These are phyloP conservation scores for Pavo muticus DNA, from an alignment of 2,113 vertebrate species.

Conservation along the genomic window DNA sequence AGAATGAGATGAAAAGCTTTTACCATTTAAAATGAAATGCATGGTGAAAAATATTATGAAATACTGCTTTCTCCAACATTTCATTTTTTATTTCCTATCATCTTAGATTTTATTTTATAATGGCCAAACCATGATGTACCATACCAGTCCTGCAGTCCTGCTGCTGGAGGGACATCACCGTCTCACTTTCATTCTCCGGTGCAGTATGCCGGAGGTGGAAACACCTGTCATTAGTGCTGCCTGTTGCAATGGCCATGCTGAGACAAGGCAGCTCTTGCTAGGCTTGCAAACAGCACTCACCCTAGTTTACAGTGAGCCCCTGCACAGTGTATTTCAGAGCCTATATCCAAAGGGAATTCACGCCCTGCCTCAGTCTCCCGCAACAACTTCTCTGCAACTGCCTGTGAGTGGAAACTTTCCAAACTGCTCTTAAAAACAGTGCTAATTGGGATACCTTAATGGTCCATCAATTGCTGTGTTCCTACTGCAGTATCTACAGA, in stretches of 20 bases:
- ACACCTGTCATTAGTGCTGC: neutral
- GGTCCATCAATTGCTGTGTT: neutral
- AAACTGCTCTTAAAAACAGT: neutral
- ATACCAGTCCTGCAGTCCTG: neutral
- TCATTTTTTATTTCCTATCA: neutral
- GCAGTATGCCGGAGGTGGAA: neutral
- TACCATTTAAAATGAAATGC: neutral
- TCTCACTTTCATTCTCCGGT: neutral
- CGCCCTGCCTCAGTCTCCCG: neutral
- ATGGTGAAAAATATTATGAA: neutral
- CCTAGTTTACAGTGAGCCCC: neutral
- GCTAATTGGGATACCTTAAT: neutral
- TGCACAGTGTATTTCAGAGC: neutral
- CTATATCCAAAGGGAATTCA: neutral
- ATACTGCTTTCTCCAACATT: neutral
- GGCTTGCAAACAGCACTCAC: neutral
- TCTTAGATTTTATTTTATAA: neutral
- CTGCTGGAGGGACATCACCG: neutral
- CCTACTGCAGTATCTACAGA: neutral
- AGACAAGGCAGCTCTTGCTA: neutral
- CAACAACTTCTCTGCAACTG: neutral
- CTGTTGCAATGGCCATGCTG: neutral
- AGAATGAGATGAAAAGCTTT: neutral
- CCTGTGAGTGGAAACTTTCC: neutral
- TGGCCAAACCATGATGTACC: rapidly evolving